A percentile compares a stretch with the other conserved stretches of the same genome.
Evolutionary conservation across 2,888 invertebrate species (phyloP).

Genomic region (Frankliniella fusca): DNA sequence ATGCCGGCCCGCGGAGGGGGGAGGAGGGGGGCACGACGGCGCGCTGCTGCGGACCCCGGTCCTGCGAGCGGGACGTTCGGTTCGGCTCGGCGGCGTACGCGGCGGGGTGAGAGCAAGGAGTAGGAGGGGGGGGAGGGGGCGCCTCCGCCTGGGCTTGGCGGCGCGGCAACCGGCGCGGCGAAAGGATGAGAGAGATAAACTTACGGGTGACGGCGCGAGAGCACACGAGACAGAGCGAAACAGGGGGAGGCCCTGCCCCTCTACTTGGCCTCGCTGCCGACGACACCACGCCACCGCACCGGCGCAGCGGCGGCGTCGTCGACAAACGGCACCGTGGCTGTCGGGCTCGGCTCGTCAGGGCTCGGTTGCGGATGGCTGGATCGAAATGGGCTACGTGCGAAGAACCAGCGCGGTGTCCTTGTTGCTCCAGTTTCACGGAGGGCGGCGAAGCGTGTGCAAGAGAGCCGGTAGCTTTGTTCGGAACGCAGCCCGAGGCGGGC

Average conservation of each 20-base stretch:
- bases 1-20: background rate
- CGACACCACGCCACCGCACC: background rate
- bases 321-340: background rate
- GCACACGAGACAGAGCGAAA: too few relatives aligned
- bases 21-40: background rate
- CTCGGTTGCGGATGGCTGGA: slow-evolving; percentile 2
- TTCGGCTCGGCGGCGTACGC: background rate
- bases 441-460: background rate
- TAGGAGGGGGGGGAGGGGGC: background rate
- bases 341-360: background rate
- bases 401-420: background rate
- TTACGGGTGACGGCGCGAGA: too few relatives aligned
- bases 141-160: background rate
- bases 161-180: background rate
- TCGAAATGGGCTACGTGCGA: background rate
- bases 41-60: too few relatives aligned
- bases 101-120: background rate
- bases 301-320: too few relatives aligned
- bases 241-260: too few relatives aligned
- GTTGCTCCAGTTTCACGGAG: background rate
- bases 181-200: background rate
- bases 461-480: background rate
- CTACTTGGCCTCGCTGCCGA: too few relatives aligned
- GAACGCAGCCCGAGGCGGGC: background rate
- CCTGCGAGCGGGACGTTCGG: background rate